These are phyloP conservation scores for Helicolenus hilgendorfi DNA, from an alignment of 2,797 vertebrate species.

Conservation along the genomic window DNA sequence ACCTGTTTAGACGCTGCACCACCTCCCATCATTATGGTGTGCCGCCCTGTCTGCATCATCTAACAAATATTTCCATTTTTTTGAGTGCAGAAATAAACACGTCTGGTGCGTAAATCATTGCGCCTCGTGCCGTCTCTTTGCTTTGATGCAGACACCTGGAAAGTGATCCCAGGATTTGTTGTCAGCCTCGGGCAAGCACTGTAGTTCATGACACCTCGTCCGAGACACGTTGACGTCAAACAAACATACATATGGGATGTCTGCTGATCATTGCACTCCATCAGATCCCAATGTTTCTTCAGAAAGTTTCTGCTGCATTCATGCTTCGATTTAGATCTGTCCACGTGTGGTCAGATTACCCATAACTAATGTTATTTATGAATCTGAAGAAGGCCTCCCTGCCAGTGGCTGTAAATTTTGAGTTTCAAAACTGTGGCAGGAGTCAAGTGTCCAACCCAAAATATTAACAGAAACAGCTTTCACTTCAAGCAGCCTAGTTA, in stretches of 20 bases:
- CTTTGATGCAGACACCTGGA: conserved; percentile 72
- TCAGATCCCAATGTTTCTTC: not conserved
- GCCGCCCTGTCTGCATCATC: conserved; percentile 9
- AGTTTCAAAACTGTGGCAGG: conserved; percentile 15
- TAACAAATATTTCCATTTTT: conserved; percentile 31
- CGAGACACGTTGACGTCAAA: conserved; percentile 31
- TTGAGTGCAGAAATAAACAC: conserved; percentile 23
- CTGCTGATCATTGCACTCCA: fast-evolving
- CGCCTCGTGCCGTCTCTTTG: not conserved
- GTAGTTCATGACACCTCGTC: conserved; percentile 4
- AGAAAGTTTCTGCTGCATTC: not conserved
- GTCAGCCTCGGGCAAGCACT: conserved; percentile 22
- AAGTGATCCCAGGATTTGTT: conserved; percentile 11
- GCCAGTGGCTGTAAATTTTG: not conserved
- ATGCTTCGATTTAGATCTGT: not conserved
- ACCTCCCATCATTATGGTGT: not conserved
- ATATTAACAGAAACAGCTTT: conserved; percentile 42
- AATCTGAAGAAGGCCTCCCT: not conserved
- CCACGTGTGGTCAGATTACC: not conserved
- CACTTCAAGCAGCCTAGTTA: conserved; percentile 1
- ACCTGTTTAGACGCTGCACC: not conserved
- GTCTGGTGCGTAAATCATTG: conserved; percentile 50
- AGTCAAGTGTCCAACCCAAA: conserved; percentile 21
- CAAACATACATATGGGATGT: not conserved
- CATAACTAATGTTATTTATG: not conserved